Evolutionary conservation across 2,797 vertebrate species (phyloP).

Genomic region (Crypturellus tataupa): DNA sequence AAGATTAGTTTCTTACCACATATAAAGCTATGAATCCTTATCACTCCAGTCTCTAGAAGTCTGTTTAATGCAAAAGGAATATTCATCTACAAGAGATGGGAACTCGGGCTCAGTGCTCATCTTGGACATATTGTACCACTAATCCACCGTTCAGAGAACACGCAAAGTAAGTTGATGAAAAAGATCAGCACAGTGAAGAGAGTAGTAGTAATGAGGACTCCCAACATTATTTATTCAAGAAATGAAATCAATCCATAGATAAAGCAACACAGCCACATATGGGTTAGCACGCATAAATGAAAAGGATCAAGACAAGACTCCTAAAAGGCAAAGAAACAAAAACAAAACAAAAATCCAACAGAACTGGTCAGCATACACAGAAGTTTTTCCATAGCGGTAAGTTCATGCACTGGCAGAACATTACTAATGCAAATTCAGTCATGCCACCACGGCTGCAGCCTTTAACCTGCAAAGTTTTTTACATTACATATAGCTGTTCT

Average conservation of each 20-base stretch:
- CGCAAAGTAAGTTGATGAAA: neutral
- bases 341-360: no score
- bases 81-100: neutral
- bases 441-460: neutral
- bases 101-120: neutral
- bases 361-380: rapidly evolving
- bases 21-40: neutral
- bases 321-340: no score
- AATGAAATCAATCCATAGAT: neutral
- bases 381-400: neutral
- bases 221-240: neutral
- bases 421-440: neutral
- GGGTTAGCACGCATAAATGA: neutral
- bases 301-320: neutral
- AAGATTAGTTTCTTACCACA: neutral
- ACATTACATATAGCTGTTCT: neutral
- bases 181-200: neutral
- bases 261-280: neutral
- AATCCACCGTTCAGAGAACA: slow-evolving; percentile 2
- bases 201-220: neutral
- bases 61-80: neutral
- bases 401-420: neutral
- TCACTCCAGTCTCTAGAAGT: neutral
- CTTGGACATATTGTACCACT: neutral
- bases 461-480: neutral